These are phyloP conservation scores for Meloe dianella DNA, from an alignment of 2,888 invertebrate genomes.

Conservation along the genomic window DNA sequence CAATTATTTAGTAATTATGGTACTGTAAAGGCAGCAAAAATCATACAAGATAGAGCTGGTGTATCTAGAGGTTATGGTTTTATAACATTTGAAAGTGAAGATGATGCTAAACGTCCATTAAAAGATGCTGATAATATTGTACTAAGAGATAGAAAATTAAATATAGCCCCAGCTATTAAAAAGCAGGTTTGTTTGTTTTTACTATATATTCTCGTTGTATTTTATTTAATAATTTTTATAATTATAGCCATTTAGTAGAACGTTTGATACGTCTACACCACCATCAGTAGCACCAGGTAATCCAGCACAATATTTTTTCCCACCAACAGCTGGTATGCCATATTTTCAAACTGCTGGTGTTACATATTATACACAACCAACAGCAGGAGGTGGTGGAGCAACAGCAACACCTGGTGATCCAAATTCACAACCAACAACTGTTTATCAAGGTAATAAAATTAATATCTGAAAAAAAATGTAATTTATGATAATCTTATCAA, in stretches of 20 bases:
- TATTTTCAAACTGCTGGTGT: conserved; percentile 54
- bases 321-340: conserved; percentile 56
- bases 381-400: too few relatives aligned
- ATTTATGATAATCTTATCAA: too few relatives aligned
- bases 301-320: conserved; percentile 56
- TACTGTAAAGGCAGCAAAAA: conserved; percentile 90
- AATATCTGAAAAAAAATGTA: neutral
- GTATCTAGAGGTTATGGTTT: conserved; percentile 93
- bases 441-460: conserved; percentile 54
- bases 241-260: conserved; percentile 60
- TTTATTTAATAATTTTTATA: conserved; percentile 17
- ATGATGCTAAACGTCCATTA: conserved; percentile 78
- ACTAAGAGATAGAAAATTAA: conserved; percentile 79
- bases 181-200: conserved; percentile 65
- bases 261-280: conserved; percentile 64
- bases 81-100: conserved; percentile 85
- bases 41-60: conserved; percentile 92
- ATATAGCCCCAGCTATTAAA: conserved; percentile 86
- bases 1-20: conserved; percentile 91
- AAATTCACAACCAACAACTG: conserved; percentile 50
- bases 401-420: conserved; percentile 47
- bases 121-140: conserved; percentile 79
- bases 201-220: too few relatives aligned
- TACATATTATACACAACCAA: conserved; percentile 54
- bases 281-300: conserved; percentile 61